Evolutionary conservation across 2,888 invertebrate species (phyloP).

Genomic region (Parnassius glacialis): DNA sequence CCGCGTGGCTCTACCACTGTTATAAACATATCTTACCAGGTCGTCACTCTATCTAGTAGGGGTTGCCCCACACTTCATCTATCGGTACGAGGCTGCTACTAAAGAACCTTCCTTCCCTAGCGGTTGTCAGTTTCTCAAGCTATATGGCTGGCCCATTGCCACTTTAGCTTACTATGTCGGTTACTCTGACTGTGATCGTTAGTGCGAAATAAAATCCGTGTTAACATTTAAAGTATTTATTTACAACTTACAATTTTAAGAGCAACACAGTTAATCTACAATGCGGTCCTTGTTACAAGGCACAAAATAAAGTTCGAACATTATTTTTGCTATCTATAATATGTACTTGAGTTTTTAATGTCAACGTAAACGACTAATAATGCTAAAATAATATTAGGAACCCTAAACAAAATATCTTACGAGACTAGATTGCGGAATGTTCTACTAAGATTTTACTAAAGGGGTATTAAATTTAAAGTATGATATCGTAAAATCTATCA

Average conservation of each 20-base stretch:
- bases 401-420: constrained; percentile 48
- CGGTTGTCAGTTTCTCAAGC: no score
- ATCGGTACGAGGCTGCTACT: no score
- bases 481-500: constrained; percentile 3
- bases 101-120: no score
- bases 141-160: no score
- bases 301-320: constrained; percentile 30
- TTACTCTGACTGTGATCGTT: no score
- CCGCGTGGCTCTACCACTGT: no score
- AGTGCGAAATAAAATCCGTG: neutral
- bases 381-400: constrained; percentile 34
- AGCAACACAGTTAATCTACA: constrained; percentile 50
- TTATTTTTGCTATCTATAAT: constrained; percentile 18
- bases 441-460: constrained; percentile 50
- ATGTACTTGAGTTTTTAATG: constrained; percentile 5
- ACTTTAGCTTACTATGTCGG: no score
- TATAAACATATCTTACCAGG: no score
- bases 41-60: no score
- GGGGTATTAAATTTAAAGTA: constrained; percentile 21
- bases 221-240: constrained; percentile 51
- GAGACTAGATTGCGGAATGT: constrained; percentile 73
- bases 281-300: constrained; percentile 39
- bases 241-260: constrained; percentile 68
- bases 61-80: no score
- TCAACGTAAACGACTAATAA: constrained; percentile 12